phyloP scores from a whole-genome alignment of 1,140 invertebrate species.

The Drosophila nigrodunni region DNA sequence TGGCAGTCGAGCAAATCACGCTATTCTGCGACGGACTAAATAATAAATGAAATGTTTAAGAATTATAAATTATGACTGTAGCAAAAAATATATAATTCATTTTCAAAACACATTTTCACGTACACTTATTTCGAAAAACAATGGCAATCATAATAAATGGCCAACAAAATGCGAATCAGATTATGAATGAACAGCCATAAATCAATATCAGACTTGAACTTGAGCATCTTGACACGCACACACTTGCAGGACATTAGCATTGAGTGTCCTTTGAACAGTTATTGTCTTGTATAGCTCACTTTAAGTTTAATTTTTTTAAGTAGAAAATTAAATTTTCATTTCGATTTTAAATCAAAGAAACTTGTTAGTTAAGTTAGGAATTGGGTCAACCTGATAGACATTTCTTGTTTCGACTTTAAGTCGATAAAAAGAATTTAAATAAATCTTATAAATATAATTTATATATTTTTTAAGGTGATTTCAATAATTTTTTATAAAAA shows the following conservation, averaged over 20 bases:
- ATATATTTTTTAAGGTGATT: too few relatives aligned
- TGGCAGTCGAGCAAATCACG: constrained; percentile 8
- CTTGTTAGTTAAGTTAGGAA: too few relatives aligned
- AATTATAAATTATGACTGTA: constrained; percentile 4
- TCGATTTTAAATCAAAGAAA: too few relatives aligned
- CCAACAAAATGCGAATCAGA: neutral
- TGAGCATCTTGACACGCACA: constrained; percentile 1
- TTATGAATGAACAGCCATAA: neutral
- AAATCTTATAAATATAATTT: too few relatives aligned
- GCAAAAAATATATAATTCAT: neutral
- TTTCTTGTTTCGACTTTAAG: too few relatives aligned
- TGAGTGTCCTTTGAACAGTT: neutral
- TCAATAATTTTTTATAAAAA: too few relatives aligned
- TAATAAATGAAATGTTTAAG: constrained; percentile 30
- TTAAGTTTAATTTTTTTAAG: neutral
- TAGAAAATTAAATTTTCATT: neutral
- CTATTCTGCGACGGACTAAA: constrained; percentile 13
- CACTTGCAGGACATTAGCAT: neutral
- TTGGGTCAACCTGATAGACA: too few relatives aligned
- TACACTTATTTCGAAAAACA: neutral
- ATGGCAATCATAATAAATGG: neutral
- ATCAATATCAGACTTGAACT: neutral
- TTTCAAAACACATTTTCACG: neutral
- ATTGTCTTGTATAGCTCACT: neutral
- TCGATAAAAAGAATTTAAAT: too few relatives aligned